Percentiles rank a stretch among this genome's conserved stretches.
Conservation (phyloP, 1,140 invertebrate genomes). For the Trachymyrmex septentrionalis region DNA sequence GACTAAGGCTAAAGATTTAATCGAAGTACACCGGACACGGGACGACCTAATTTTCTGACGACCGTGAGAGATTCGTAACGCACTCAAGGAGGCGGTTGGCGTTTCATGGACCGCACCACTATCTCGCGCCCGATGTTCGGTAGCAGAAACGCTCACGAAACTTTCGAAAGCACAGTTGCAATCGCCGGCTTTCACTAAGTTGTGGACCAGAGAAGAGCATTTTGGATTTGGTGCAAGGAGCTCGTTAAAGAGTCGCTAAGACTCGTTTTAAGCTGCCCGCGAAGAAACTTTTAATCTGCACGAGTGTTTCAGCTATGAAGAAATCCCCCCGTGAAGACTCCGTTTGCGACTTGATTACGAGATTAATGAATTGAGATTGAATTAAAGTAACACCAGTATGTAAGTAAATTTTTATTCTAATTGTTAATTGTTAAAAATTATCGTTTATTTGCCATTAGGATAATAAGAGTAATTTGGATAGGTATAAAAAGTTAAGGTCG, state of each 20-base stretch:
- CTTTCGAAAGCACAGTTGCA: constrained; percentile 67
- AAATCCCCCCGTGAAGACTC: constrained; percentile 46
- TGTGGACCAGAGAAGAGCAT: constrained; percentile 29
- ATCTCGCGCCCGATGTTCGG: constrained; percentile 58
- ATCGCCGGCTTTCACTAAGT: constrained; percentile 59
- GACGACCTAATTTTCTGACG: constrained; percentile 76
- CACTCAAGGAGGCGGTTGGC: constrained; percentile 62
- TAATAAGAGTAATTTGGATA: too few species aligned
- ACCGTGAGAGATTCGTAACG: constrained; percentile 67
- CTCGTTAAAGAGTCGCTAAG: constrained; percentile 62
- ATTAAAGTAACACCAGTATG: constrained; percentile 42
- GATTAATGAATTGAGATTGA: constrained; percentile 59
- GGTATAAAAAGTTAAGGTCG: too few species aligned
- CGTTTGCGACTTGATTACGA: constrained; percentile 55
- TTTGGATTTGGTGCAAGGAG: constrained; percentile 58
- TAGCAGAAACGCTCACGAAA: constrained; percentile 52
- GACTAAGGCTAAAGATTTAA: constrained; percentile 78
- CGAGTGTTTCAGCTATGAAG: constrained; percentile 39
- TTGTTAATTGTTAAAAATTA: constrained; percentile 5
- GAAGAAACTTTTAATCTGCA: constrained; percentile 57
- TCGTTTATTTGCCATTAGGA: neutral
- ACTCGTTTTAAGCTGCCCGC: constrained; percentile 48
- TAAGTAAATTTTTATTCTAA: constrained; percentile 2
- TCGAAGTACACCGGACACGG: constrained; percentile 74
- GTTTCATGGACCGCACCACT: constrained; percentile 66